These are phyloP conservation scores for Tragelaphus scriptus DNA, from an alignment of 2,113 vertebrate species.

Conservation along the genomic window DNA sequence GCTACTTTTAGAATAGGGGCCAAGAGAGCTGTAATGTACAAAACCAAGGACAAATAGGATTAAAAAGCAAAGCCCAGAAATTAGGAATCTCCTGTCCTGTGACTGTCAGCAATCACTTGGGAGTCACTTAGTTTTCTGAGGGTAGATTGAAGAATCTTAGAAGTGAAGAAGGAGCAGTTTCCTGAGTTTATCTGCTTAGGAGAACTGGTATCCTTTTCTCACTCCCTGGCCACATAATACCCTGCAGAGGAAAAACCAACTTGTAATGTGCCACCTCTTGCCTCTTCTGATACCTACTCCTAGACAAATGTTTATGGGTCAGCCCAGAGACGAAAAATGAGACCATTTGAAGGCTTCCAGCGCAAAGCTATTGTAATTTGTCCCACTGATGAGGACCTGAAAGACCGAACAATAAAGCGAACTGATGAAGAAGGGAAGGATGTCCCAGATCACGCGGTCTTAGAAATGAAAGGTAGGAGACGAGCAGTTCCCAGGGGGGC, in stretches of 20 bases:
- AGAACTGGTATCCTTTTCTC: constrained; percentile 51
- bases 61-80: neutral
- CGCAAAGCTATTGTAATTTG: constrained; percentile 97
- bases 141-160: neutral
- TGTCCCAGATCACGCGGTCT: constrained; percentile 94
- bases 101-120: neutral
- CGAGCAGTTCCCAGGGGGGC: neutral
- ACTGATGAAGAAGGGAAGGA: constrained; percentile 97
- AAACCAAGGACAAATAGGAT: neutral
- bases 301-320: constrained; percentile 99
- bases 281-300: constrained; percentile 84
- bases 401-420: constrained; percentile 94
- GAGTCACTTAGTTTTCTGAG: neutral
- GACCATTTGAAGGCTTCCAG: constrained; percentile 98
- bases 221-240: constrained; percentile 79
- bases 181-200: neutral
- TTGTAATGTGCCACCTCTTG: constrained; percentile 84
- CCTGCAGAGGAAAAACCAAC: constrained; percentile 48
- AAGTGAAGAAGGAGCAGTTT: neutral
- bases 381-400: constrained; percentile 95
- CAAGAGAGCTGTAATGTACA: neutral
- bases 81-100: neutral
- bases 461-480: constrained; percentile 97
- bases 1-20: neutral
- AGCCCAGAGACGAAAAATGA: constrained; percentile 98